These are phyloP conservation scores for Porites divaricata DNA, from an alignment of 92 coral and sea anemone species.

Conservation along the genomic window DNA sequence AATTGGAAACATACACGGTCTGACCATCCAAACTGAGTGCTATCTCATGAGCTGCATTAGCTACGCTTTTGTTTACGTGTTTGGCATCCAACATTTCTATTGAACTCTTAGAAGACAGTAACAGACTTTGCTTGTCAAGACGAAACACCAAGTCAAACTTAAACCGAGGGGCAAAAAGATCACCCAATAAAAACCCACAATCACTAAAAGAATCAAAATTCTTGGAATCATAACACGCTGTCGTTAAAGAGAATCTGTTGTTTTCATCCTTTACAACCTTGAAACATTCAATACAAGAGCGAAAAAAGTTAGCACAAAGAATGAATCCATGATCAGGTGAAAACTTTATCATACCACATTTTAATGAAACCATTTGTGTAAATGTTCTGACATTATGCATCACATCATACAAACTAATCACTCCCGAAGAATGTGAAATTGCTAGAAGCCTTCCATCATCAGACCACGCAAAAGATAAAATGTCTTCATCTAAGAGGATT, in stretches of 20 bases:
- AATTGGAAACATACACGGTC: background rate
- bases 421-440: conserved; percentile 16
- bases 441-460: conserved; percentile 9
- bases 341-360: conserved; percentile 10
- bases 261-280: background rate
- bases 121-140: background rate
- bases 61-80: background rate
- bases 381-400: background rate
- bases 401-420: conserved; percentile 9
- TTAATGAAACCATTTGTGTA: background rate
- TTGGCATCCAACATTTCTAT: background rate
- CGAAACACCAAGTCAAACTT: too few relatives aligned
- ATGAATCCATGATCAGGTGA: background rate
- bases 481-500: background rate
- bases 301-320: too few relatives aligned
- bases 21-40: conserved; percentile 4
- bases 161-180: background rate
- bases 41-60: background rate
- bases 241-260: background rate
- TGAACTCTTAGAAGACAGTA: too few relatives aligned
- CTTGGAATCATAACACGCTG: background rate
- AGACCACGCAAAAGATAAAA: conserved; percentile 38
- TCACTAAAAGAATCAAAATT: background rate
- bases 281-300: too few relatives aligned
- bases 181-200: background rate